Base-by-base conservation (phyloP, 2,888 invertebrate species). In the Cephus runcator region DNA sequence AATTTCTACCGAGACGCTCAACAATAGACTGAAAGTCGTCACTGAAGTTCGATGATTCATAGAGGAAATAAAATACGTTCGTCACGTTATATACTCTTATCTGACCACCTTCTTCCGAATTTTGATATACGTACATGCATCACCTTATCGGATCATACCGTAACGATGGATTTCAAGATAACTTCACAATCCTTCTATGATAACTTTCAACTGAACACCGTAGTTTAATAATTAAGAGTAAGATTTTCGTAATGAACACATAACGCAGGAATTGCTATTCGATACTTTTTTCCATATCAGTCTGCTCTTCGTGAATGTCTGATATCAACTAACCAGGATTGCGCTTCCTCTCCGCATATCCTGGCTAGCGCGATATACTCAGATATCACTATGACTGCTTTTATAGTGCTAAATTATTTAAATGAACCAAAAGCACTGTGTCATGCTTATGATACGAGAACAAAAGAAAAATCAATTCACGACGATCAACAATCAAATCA, bases 261-360 rank as follows among this genome's bases (percentile, higher is more conserved):
- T 23, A 56, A 56, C 56, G 23, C 9, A 56, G 56, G 23, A 56
- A 23, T 56, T 23, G 23, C 23, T 9, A 56, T 9, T 56, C 23
- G 23, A 56, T 56, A 56, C 23, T 56, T 56, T 56, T 56, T 56
- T 56, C 23, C 56, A 56, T 56, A 56, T 23, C 56, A 56, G 56
- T 56, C 23, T 23, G 56, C 56, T 56, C 56, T 23, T 15, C 12
- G 3, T 71, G 71, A 71, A 56, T 40, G 71, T 77, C 76, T 78
- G 81, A 79, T 86, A 87, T 83, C 83, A 82, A 84, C 83, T 86
- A 78, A 84, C 78, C 79, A 84, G 81, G 81, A 80, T 73, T 77
- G 71, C 76, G 81, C 69, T 85, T 86, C 85, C 87, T 86, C 80
- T 81, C 73, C 79, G 76, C 77, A 79, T 84, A 87, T 85, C 82